Conservation (phyloP, 2,888 invertebrate genomes). For the Ypsolopha scabrella region DNA sequence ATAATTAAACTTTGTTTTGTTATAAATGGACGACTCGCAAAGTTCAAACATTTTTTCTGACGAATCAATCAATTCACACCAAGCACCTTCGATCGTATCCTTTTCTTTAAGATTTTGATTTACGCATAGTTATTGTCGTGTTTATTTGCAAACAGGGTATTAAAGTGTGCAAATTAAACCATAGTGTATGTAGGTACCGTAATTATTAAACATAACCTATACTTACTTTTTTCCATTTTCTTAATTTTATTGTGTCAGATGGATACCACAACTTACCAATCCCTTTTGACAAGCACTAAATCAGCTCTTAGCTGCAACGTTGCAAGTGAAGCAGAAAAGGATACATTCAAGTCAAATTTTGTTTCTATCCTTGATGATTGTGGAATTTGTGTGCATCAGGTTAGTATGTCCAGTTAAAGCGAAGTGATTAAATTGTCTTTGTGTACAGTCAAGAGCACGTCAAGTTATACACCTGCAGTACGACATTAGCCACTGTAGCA, state of each 20-base stretch:
- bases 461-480: too few relatives aligned
- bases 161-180: constrained; percentile 13
- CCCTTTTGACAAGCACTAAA: constrained; percentile 31
- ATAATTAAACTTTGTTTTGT: background rate
- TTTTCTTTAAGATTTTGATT: background rate
- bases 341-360: constrained; percentile 24
- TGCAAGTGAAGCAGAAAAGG: constrained; percentile 15
- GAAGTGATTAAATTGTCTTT: too few relatives aligned
- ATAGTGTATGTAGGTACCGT: constrained; percentile 21
- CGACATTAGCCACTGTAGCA: too few relatives aligned
- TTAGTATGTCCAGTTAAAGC: too few relatives aligned
- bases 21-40: constrained; percentile 38
- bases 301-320: constrained; percentile 16
- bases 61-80: background rate
- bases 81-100: background rate
- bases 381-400: constrained; percentile 33
- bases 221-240: constrained; percentile 12
- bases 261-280: constrained; percentile 24
- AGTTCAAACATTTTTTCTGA: constrained; percentile 36
- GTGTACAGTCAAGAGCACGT: too few relatives aligned
- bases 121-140: too few relatives aligned
- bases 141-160: background rate
- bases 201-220: constrained; percentile 26
- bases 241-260: constrained; percentile 19
- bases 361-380: constrained; percentile 31